Percentiles rank a stretch among this genome's conserved stretches.
Evolutionary conservation across 1,140 invertebrate genomes (phyloP).

Genomic region (Helicoverpa armigera): DNA sequence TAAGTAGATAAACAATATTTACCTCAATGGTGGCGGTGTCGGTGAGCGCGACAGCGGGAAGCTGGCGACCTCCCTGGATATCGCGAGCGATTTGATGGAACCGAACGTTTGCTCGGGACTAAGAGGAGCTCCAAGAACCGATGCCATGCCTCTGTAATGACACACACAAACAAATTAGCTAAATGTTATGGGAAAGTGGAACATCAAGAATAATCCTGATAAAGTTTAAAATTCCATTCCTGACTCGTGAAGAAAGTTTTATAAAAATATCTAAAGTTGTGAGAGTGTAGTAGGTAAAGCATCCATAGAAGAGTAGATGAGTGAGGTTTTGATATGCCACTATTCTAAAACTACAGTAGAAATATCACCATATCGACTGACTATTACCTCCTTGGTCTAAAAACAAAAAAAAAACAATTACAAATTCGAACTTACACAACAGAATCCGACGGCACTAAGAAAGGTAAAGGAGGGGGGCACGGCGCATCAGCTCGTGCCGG

Average conservation of each 20-base stretch:
- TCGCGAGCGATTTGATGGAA: conserved; percentile 90
- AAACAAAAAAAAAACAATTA: background rate
- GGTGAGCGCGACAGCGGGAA: conserved; percentile 91
- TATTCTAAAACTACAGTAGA: too few relatives aligned
- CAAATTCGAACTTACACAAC: conserved; percentile 87
- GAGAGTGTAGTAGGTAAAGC: too few relatives aligned
- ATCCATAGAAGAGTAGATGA: too few relatives aligned
- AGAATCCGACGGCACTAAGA: conserved; percentile 90
- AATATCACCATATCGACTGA: too few relatives aligned
- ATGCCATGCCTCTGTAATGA: conserved; percentile 88
- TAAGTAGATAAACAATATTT: conserved; percentile 35
- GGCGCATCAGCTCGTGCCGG: conserved; percentile 89
- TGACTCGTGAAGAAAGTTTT: background rate
- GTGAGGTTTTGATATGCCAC: too few relatives aligned
- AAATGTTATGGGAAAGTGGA: background rate
- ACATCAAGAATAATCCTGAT: background rate
- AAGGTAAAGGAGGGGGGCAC: conserved; percentile 91
- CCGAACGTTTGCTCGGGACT: conserved; percentile 91
- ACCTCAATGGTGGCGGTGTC: conserved; percentile 88
- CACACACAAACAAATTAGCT: conserved; percentile 14
- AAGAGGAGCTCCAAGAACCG: conserved; percentile 88
- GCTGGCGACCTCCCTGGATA: conserved; percentile 91
- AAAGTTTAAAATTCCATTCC: background rate
- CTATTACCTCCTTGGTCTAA: background rate
- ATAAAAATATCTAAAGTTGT: background rate